Base-by-base conservation (phyloP, 1,140 invertebrate species). In the Drosophila sproati region DNA sequence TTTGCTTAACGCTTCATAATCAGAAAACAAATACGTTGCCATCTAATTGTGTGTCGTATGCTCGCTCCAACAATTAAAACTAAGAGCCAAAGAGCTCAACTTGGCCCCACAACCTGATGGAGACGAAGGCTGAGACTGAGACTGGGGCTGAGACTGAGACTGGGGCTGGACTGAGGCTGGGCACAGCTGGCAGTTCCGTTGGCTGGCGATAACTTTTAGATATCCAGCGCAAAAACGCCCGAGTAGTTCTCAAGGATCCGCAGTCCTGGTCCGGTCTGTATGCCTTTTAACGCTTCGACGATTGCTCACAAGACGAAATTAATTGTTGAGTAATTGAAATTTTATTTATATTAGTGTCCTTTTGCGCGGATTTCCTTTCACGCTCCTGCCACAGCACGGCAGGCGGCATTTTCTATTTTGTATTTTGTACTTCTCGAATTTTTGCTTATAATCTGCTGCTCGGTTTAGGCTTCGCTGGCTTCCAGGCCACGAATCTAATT, bases 261-360 rank as follows among this genome's bases (percentile, higher is more conserved):
- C 34, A 63, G 62, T 82, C 57, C 60, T 78, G 56, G 68, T 66
- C 51, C 47, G 60, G 62, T 62, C 77, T 70, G 59, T 29, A 45
- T 47, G 64, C 64, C 78, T 82, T 88, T 88, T 88, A 88, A 88
- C 86, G 86, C 86, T 80, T 82, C 81, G 86, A 34, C 88, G 82
- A 83, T 75, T 83, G 77, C 69, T 78, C 77, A 87, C 80, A 91
- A 78, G 86, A 92, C 90, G 70, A 80, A 92, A 91, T 92, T 92
- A 92, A 92, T 92, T 92, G 91, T 91, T 91, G 87, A 92, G 87
- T 92, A 92, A 92, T 92, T 92, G 91, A 92, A 91, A 92, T 91
- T 92, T 92, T 91, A 92, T 92, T 92, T 92, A 91, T 92, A 91
- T 92, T 91, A 90, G 90, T 83, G 77, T 80, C 79, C 76, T 76